phyloP scores from a whole-genome alignment of 92 coral and sea anemone species.

The Bergia puertoricense region DNA sequence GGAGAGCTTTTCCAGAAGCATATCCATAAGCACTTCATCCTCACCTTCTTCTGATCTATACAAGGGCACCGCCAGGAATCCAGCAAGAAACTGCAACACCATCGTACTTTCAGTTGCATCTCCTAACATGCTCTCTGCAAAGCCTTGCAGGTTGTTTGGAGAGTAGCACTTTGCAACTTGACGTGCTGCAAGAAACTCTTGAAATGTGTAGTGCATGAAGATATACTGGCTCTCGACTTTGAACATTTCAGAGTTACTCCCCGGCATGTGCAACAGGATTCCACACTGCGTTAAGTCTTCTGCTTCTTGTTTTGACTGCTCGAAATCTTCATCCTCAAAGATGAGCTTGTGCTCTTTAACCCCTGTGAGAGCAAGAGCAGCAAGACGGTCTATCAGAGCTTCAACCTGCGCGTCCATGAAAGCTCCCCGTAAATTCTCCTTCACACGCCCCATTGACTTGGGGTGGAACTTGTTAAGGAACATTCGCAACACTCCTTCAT shows the following conservation, averaged over 20 bases:
- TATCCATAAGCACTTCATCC: conserved; percentile 23
- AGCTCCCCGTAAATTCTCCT: conserved; percentile 26
- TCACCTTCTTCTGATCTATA: conserved; percentile 25
- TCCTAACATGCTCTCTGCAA: conserved; percentile 25
- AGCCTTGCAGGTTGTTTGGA: not conserved
- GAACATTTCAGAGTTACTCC: conserved; percentile 31
- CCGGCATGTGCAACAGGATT: conserved; percentile 34
- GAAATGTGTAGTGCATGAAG: conserved; percentile 42
- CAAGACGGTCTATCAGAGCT: conserved; percentile 20
- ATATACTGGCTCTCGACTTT: conserved; percentile 40
- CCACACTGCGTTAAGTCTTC: conserved; percentile 41
- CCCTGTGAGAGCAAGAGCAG: conserved; percentile 29
- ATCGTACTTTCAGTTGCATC: conserved; percentile 42
- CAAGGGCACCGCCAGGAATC: conserved; percentile 39
- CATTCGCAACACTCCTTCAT: conserved; percentile 40
- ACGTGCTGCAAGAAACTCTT: conserved; percentile 40
- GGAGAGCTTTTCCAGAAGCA: conserved; percentile 23
- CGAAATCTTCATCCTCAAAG: conserved; percentile 36
- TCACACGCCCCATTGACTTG: conserved; percentile 31
- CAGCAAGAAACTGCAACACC: conserved; percentile 42
- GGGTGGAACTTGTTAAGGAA: conserved; percentile 40
- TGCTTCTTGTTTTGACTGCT: conserved; percentile 26
- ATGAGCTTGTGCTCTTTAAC: conserved; percentile 40
- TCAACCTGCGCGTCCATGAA: conserved; percentile 38
- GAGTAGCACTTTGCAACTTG: conserved; percentile 30